Conservation (phyloP, 2,888 invertebrate species). For the Cephus spinipes region DNA sequence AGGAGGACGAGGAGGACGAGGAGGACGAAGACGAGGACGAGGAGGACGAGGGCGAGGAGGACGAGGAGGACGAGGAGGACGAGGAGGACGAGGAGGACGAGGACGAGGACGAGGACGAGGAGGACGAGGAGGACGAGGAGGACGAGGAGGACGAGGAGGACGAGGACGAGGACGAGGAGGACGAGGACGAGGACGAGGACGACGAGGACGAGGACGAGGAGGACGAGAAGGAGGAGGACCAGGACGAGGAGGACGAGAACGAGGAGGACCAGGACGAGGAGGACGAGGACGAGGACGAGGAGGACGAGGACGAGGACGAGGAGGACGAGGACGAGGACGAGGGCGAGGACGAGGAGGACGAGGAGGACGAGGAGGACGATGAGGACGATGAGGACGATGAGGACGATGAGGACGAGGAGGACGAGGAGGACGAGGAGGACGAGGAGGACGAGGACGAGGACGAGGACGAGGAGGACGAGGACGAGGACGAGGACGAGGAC, state of each 20-base stretch:
- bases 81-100: neutral
- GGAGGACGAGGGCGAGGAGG: no score
- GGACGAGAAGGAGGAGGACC: neutral
- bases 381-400: no score
- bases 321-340: constrained; percentile 1
- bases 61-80: neutral
- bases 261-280: neutral
- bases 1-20: no score
- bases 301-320: neutral
- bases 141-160: neutral
- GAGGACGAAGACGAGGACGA: no score
- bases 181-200: neutral
- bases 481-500: constrained; percentile 13
- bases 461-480: constrained; percentile 11
- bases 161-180: neutral
- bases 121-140: neutral
- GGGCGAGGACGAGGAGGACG: no score
- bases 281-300: constrained; percentile 1
- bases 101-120: constrained; percentile 1
- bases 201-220: neutral
- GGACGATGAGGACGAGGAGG: no score
- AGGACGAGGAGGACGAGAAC: neutral
- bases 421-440: constrained; percentile 1
- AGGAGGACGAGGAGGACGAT: no score
- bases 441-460: constrained; percentile 13